Base-by-base conservation (phyloP, 2,888 invertebrate genomes). In the Agrochola macilenta region DNA sequence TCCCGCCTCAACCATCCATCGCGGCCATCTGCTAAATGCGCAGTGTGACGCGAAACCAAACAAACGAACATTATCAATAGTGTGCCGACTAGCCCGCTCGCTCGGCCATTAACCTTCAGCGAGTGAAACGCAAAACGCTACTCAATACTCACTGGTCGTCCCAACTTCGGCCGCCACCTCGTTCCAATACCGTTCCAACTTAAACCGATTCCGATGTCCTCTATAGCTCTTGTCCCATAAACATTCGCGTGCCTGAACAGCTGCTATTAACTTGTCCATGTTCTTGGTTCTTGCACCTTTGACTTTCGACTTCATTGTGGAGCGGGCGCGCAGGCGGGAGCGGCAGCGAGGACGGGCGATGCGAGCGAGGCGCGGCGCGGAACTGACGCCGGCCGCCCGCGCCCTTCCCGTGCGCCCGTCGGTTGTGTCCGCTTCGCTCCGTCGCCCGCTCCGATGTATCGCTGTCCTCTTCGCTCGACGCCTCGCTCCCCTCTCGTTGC, bases 71-170 rank as follows among this genome's bases (percentile, higher is more conserved):
- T 71, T 73, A 77, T 65, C 74, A 64, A 77, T 63, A 85, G 35
- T 60, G 76, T 78, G 74, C 63, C n/a, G n/a, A 39, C 63, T 49
- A 75, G 77, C 78, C 74, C 83, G 82, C 82, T 82, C 86, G 30
- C 74, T 80, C 90, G 92, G 90, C 85, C 93, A 89, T 90, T 92
- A 90, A 92, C 93, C 92, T 90, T 87, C 90, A 75, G 71, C 81
- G 66, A 76, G 83, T 84, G 86, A 87, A 87, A 88, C 84, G 85
- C 78, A 89, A 89, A 89, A 84, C 90, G 91, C 89, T 92, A 96
- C 96, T 96, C 87, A 97, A 96, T 96, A 96, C 96, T 96, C 88
- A 97, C 97, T 96, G 73, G 95, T 94, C 71, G 95, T 95, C 69
- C 96, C 96, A 78, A 96, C 95, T 86, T 96, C 96, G 0, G 94